Percentiles rank a stretch among this genome's conserved stretches.
Evolutionary conservation across 1,140 invertebrate species (phyloP).

Genomic region (Cydia amplana): DNA sequence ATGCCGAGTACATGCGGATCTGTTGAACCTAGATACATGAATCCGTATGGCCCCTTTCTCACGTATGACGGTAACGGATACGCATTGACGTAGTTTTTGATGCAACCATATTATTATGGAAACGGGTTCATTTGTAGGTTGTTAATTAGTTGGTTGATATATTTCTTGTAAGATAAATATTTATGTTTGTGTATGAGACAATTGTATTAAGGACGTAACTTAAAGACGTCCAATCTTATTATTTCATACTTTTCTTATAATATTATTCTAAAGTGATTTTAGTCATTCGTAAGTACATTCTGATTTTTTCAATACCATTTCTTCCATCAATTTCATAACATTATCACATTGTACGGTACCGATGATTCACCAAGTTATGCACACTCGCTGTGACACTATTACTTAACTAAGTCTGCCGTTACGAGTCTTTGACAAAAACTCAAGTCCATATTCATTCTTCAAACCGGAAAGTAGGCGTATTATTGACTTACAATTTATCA

Average conservation of each 20-base stretch:
- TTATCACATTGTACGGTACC: neutral
- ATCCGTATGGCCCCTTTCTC: conserved; percentile 10
- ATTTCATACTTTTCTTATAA: no score
- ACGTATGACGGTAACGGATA: neutral
- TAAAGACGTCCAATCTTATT: no score
- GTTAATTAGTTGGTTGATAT: no score
- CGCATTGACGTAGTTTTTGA: neutral
- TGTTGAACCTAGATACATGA: neutral
- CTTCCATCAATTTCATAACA: neutral
- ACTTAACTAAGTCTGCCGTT: neutral
- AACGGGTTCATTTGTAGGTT: no score
- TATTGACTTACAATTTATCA: conserved; percentile 71
- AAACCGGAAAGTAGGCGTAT: conserved; percentile 63
- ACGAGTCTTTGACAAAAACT: conserved; percentile 10
- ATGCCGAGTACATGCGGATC: conserved; percentile 3
- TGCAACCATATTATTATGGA: neutral
- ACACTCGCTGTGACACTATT: conserved; percentile 2
- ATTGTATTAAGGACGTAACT: no score
- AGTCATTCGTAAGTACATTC: no score
- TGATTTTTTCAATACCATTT: neutral
- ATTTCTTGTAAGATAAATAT: no score
- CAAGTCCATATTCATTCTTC: conserved; percentile 18
- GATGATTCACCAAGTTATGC: conserved; percentile 15
- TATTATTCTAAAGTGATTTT: no score
- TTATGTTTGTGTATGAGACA: no score